Base-by-base conservation (phyloP, 2,888 invertebrate species). In the Parnassius smintheus region DNA sequence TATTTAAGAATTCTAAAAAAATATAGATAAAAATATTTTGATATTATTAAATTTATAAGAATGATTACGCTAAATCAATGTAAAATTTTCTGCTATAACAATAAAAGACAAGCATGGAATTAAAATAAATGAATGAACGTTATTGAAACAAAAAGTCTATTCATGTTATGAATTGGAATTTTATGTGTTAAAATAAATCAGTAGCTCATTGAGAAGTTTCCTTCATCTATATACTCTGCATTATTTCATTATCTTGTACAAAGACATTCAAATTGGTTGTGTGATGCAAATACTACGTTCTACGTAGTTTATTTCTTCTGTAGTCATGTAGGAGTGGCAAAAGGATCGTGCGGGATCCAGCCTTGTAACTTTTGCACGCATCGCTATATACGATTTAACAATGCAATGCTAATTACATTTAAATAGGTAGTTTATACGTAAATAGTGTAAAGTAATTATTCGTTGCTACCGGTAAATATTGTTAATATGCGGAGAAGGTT, bases 251-350 rank as follows among this genome's bases (percentile, higher is more conserved):
- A 71, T 68, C 68, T 65, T 68, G 67, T 54, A 72, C 75, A 77
- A 76, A 76, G 72, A 67, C 69, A 75, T 79, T 72, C 64, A 72
- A 73, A 74, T 74, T 69, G 73, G 68, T 67, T 56, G 58, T 60
- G 65, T 64, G 44, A n/a, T 59, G 62, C 60, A 62, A 61, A 45
- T 54, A 58, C 52, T 58, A 66, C 49, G 64, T 56, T 57, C 57
- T 65, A 64, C 64, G 68, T 68, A 64, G 65, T 75, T 70, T 71
- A 67, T n/a, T 49, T 49, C 49, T 8, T 49, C 49, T 13, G 9
- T 62, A 56, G 65, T 49, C 44, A 61, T 48, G 75, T 74, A 73
- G 71, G 71, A 72, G 61, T 60, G 64, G 61, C 54, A 59, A 49
- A 59, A 54, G 60, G 61, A 64, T 77, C 78, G 78, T 78, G 78